Conservation (phyloP, 2,113 vertebrate species). For the Phalacrocorax brasilianus region DNA sequence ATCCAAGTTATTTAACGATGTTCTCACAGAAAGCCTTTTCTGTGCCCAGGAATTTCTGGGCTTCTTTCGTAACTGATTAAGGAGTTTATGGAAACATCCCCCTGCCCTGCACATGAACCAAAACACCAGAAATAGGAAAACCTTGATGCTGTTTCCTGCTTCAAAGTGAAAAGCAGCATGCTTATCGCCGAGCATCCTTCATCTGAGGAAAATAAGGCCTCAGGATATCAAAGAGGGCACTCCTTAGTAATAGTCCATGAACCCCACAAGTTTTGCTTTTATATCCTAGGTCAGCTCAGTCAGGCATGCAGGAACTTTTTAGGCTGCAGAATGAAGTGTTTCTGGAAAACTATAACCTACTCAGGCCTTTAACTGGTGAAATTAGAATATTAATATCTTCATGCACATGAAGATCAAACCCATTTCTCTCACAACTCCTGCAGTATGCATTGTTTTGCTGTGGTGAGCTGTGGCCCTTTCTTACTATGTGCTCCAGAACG, state of each 20-base stretch:
- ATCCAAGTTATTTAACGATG: background rate
- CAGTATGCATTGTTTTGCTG: background rate
- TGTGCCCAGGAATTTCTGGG: slow-evolving; percentile 34
- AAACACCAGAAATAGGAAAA: slow-evolving; percentile 38
- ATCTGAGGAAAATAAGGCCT: background rate
- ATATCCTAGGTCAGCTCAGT: background rate
- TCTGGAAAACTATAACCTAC: background rate
- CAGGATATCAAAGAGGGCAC: background rate
- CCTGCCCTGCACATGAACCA: slow-evolving; percentile 47
- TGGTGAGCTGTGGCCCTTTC: background rate
- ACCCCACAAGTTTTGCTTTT: background rate
- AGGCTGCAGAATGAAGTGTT: background rate
- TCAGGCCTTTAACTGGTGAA: background rate
- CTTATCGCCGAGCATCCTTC: background rate
- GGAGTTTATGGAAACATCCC: slow-evolving; percentile 31
- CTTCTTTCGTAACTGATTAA: slow-evolving; percentile 14
- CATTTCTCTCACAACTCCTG: background rate
- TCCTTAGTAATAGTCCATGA: background rate
- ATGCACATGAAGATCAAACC: background rate
- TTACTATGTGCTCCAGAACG: background rate
- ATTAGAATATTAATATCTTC: background rate
- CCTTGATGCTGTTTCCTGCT: slow-evolving; percentile 16
- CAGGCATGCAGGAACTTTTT: background rate
- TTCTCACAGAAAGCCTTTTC: slow-evolving; percentile 5
- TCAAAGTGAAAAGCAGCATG: background rate